Percentiles rank a stretch among this genome's conserved stretches.
Conservation (phyloP, 1,140 invertebrate genomes). For the Pseudomyrmex flavicornis region DNA sequence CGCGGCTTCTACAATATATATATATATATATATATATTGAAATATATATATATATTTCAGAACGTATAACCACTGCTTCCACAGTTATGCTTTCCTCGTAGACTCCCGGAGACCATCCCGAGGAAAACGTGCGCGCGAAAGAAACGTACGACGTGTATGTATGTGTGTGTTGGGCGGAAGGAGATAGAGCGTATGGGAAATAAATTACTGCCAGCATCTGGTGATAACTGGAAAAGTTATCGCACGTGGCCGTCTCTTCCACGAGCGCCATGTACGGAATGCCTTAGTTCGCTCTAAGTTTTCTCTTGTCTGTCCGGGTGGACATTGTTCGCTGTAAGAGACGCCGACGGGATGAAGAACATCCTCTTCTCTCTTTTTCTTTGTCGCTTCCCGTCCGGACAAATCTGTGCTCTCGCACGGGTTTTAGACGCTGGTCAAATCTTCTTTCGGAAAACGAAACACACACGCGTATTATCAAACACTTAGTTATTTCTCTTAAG, state of each 20-base stretch:
- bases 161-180: not conserved
- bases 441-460: not conserved
- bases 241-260: slow-evolving; percentile 63
- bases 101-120: slow-evolving; percentile 38
- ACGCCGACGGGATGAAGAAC: slow-evolving; percentile 12
- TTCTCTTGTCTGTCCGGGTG: slow-evolving; percentile 49
- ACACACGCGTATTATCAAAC: not conserved
- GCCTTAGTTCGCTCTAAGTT: slow-evolving; percentile 45
- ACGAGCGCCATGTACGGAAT: slow-evolving; percentile 65
- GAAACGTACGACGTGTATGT: not conserved
- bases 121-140: slow-evolving; percentile 8
- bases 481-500: too few species aligned
- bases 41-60: not conserved
- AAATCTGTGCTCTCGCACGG: slow-evolving; percentile 21
- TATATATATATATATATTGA: not conserved
- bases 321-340: slow-evolving; percentile 3
- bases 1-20: not conserved
- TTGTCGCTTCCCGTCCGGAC: not conserved
- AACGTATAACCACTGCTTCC: slow-evolving; percentile 7
- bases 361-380: too few species aligned
- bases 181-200: slow-evolving; percentile 59
- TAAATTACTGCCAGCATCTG: slow-evolving; percentile 72
- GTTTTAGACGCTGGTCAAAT: slow-evolving; percentile 21
- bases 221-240: slow-evolving; percentile 74
- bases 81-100: slow-evolving; percentile 41